phyloP scores from a whole-genome alignment of 2,797 vertebrate genomes.

The Harpagifer antarcticus region DNA sequence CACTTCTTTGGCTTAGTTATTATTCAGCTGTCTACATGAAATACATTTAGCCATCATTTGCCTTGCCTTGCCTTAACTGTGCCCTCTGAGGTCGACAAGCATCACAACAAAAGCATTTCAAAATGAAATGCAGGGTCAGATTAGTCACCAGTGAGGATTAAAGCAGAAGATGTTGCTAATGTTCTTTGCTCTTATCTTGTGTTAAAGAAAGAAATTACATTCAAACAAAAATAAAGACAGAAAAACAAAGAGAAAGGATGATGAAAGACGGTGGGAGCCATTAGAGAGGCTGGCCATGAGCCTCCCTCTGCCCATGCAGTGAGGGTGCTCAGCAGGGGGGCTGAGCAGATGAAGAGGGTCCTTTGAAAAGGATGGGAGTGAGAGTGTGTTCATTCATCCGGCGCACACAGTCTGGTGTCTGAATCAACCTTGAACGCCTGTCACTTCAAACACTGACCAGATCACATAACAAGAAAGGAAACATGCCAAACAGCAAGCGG shows the following conservation, averaged over 20 bases:
- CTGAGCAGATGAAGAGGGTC: slow-evolving; percentile 42
- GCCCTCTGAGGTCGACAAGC: slow-evolving; percentile 13
- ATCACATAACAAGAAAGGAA: slow-evolving; percentile 37
- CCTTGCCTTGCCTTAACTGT: no score
- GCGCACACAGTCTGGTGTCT: slow-evolving; percentile 33
- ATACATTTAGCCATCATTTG: no score
- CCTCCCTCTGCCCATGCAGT: slow-evolving; percentile 28
- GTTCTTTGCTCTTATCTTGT: slow-evolving; percentile 13
- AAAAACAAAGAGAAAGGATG: slow-evolving; percentile 10
- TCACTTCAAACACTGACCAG: slow-evolving; percentile 43
- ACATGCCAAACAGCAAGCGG: slow-evolving; percentile 13
- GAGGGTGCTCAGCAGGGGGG: slow-evolving; percentile 49
- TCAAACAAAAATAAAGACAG: not conserved
- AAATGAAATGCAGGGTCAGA: slow-evolving; percentile 13
- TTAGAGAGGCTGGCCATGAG: slow-evolving; percentile 32
- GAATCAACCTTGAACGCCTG: slow-evolving; percentile 36
- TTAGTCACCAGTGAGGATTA: slow-evolving; percentile 2
- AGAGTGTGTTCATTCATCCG: slow-evolving; percentile 38
- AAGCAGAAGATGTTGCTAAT: slow-evolving; percentile 28
- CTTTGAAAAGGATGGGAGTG: slow-evolving; percentile 30
- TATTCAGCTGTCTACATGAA: no score
- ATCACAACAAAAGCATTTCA: slow-evolving; percentile 26
- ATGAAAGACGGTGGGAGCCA: slow-evolving; percentile 40
- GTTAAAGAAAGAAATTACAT: slow-evolving; percentile 21
- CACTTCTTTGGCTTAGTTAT: no score